Base-by-base conservation (phyloP, 2,797 vertebrate species). In the Ctenopoma multispine region DNA sequence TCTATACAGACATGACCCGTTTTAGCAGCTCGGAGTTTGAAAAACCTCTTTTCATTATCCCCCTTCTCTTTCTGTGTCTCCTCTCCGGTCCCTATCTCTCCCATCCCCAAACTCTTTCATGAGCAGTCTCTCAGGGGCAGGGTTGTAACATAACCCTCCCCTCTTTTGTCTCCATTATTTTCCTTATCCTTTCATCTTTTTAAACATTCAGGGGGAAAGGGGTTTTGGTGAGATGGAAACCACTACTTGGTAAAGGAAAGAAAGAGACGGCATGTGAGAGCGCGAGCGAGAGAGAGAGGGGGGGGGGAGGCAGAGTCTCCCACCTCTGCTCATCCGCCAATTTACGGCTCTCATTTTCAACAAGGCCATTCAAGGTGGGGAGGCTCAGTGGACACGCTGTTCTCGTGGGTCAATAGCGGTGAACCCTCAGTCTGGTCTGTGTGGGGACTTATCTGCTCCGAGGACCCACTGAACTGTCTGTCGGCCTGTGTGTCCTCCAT, bases 121-220 rank as follows among this genome's bases (percentile, higher is more conserved):
- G 87, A 87, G 87, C 83, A 60, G 84, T 92, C 94, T 94, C 92
- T 90, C 85, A 90, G 91, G 91, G 92, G 83, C 87, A 84, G 89
- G 86, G 85, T 85, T 88, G 94, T 93, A 95, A 95, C 92, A 81
- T 70, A 91, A 95, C 55, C 90, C 92, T 51, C 74, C 58, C 53
- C 88, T 83, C 92, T 72, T 94, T 94, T 95, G 93, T 95, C 78
- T 87, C 90, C 83, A 90, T 94, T 94, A 90, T 93, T 92, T 56
- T 88, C 79, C 91, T 91, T 94, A 93, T 94, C 94, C 94, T 95
- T 95, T 95, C 91, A 94, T 94, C 93, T 94, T 92, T 93, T 92
- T 87, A 91, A 91, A 93, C 91, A 91, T 93, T 93, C 89, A 86
- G 86, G 82, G 90, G 90, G 77, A 89, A 89, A 88, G 72, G 85